Conservation (phyloP, 2,888 invertebrate species). For the Drosophila helvetica region DNA sequence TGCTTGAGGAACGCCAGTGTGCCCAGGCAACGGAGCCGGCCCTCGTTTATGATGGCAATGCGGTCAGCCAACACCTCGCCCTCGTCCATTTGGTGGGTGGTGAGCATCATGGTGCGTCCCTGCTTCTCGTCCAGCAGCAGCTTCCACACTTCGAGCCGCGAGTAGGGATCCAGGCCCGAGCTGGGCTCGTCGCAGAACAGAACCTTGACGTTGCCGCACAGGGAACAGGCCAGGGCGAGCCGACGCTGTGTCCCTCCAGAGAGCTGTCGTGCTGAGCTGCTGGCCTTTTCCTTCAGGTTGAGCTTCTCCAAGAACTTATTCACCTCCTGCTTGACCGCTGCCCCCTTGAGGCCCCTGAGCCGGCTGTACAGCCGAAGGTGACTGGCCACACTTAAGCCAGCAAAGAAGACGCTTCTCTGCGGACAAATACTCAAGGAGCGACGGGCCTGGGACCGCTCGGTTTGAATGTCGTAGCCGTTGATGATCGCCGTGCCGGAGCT, state of each 20-base stretch:
- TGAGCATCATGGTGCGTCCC: conserved; percentile 90
- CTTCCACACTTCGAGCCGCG: conserved; percentile 91
- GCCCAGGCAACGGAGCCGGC: conserved; percentile 90
- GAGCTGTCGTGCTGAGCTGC: conserved; percentile 85
- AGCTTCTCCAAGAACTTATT: conserved; percentile 86
- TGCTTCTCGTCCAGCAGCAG: conserved; percentile 88
- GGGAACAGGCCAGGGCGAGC: conserved; percentile 89
- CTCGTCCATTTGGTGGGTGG: conserved; percentile 95
- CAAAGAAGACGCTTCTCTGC: conserved; percentile 92
- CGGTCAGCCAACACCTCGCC: conserved; percentile 93
- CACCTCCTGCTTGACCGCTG: conserved; percentile 86
- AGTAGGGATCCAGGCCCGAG: conserved; percentile 92
- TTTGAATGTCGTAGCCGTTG: conserved; percentile 88
- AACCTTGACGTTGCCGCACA: conserved; percentile 89
- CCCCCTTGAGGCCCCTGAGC: conserved; percentile 86
- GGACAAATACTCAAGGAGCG: conserved; percentile 90
- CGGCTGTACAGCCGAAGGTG: conserved; percentile 91
- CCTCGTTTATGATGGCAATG: conserved; percentile 93
- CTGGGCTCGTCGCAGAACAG: conserved; percentile 90
- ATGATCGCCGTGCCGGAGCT: conserved; percentile 88
- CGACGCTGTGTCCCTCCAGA: conserved; percentile 91
- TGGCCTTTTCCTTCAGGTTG: conserved; percentile 87
- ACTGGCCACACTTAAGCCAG: conserved; percentile 90
- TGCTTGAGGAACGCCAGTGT: conserved; percentile 91
- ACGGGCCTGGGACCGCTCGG: conserved; percentile 86